phyloP scores from a whole-genome alignment of 2,797 vertebrate genomes.

The Myripristis murdjan region DNA sequence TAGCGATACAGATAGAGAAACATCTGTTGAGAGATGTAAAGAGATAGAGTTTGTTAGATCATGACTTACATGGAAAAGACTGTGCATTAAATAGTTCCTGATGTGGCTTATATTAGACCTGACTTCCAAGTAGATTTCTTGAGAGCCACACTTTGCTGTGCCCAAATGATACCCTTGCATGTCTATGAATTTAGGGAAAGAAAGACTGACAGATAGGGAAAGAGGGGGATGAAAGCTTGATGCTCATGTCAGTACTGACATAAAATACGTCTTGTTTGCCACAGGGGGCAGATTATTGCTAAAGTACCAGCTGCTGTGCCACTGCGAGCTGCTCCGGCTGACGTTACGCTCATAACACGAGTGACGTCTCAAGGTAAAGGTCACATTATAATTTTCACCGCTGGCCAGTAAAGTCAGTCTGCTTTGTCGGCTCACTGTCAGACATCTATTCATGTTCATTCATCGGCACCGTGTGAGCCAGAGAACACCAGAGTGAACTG shows the following conservation, averaged over 20 bases:
- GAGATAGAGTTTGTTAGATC: too few species aligned
- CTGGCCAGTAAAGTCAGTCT: neutral
- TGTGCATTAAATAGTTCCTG: too few species aligned
- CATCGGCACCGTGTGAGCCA: neutral
- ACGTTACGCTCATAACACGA: neutral
- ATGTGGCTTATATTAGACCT: too few species aligned
- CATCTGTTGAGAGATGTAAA: constrained; percentile 18
- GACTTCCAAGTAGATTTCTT: too few species aligned
- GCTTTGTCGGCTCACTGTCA: constrained; percentile 3
- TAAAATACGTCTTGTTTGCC: neutral
- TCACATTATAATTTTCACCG: constrained; percentile 35
- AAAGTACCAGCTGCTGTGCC: neutral
- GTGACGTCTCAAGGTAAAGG: constrained; percentile 31
- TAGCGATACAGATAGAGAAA: constrained; percentile 16
- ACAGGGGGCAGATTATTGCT: neutral
- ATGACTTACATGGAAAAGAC: too few species aligned
- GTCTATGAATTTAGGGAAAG: neutral
- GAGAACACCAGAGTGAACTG: neutral
- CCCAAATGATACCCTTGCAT: too few species aligned
- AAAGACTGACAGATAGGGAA: neutral
- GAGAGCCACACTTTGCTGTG: too few species aligned
- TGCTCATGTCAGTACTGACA: neutral
- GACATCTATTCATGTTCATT: constrained; percentile 8
- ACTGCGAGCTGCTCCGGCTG: constrained; percentile 9
- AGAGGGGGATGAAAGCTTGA: constrained; percentile 2